Evolutionary conservation across 2,888 invertebrate species (phyloP), one percentile per base, ranked within the genome.

Genomic region (Cylloceria caligata): DNA sequence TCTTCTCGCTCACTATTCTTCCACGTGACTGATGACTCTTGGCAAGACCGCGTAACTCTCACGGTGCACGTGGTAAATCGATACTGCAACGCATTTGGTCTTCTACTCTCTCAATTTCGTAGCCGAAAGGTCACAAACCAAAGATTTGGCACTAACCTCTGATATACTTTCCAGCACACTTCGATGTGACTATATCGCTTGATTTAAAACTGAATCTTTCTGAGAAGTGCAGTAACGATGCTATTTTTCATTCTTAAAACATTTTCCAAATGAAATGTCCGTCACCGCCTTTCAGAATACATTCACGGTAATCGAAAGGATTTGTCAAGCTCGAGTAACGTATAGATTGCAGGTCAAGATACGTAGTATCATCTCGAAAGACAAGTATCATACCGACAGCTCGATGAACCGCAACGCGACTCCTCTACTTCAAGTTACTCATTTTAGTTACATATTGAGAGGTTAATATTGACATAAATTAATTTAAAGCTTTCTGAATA

Each of bases 11-110:
- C 72, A 42, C 52, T 72, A 57, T 73, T 69, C 64, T 74, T 65
- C 74, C 64, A 30, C 64, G 78, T 81, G 81, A 81, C 77, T 74
- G 78, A 81, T 81, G 81, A 81, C 57, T 74, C 77, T 78, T 81
- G 81, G 81, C 81, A 77, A 72, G 62, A 36, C 64, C 36, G 77
- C 68, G 47, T 45, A 77, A 81, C 73, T 55, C 55, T 68, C 64
- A 57, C 45, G 69, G 69, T 68, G 45, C 60, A 49, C 69, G 74
- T 57, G 69, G 64, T 74, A 78, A 78, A 68, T 81, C 74, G 77
- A 68, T 68, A 69, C 73, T 21, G 74, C 67, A 68, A 65, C 57
- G 52, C 45, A 45, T 36, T 65, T 42, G 60, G 60, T 34, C 60
- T 45, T 57, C 39, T 27, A 45, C 64, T 73, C 49, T 30, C 57